phyloP scores from a whole-genome alignment of 2,888 invertebrate genomes.

The Clusia tigrina region DNA sequence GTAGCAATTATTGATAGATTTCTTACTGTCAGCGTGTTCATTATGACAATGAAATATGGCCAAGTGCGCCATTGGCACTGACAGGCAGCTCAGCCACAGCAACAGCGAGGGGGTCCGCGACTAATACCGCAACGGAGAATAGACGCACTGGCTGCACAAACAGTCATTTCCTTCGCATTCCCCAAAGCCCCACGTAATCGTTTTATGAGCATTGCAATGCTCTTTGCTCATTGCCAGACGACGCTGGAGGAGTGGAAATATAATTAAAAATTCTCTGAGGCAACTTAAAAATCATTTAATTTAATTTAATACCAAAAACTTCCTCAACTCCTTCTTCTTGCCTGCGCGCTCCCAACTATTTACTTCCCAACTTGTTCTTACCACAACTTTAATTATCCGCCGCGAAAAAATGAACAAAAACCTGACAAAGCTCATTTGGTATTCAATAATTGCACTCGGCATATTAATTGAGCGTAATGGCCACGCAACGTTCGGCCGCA shows the following conservation, averaged over 20 bases:
- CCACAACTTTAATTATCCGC: not conserved
- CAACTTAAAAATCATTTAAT: not conserved
- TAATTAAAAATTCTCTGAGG: not conserved
- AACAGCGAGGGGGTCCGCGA: not conserved
- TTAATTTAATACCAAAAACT: not conserved
- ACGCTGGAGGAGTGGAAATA: too few relatives aligned
- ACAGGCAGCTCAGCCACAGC: constrained; percentile 34
- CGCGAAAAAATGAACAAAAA: not conserved
- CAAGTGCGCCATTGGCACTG: constrained; percentile 34
- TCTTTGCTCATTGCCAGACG: too few relatives aligned
- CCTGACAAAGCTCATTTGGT: constrained; percentile 3
- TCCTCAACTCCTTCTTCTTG: not conserved
- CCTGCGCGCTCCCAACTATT: not conserved
- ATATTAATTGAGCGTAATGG: constrained; percentile 16
- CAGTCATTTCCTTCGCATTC: too few relatives aligned
- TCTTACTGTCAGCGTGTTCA: constrained; percentile 59
- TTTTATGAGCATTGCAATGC: too few relatives aligned
- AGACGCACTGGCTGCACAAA: too few relatives aligned
- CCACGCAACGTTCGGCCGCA: not conserved
- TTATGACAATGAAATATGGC: constrained; percentile 47
- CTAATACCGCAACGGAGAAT: not conserved
- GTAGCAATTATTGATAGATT: constrained; percentile 60
- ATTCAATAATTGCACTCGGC: constrained; percentile 13
- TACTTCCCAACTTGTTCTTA: not conserved
- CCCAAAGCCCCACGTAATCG: too few relatives aligned